These are phyloP conservation scores for Manis javanica DNA, from an alignment of 2,797 vertebrate genomes.

Conservation along the genomic window DNA sequence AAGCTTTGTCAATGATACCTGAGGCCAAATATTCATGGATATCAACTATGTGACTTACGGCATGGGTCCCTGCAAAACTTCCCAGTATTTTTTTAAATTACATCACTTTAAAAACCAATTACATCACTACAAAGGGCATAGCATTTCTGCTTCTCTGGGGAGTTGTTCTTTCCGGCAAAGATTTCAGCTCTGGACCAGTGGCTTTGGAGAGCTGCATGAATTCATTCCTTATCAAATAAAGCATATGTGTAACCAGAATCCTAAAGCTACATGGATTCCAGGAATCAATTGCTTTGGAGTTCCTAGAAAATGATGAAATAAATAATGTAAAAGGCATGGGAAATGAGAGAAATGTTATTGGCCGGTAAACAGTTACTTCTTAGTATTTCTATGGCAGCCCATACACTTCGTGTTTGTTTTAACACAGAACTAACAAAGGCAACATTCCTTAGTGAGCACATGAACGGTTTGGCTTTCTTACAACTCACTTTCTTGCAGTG, in stretches of 20 bases:
- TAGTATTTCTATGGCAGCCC: accelerated
- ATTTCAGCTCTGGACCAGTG: background rate
- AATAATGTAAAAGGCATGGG: background rate
- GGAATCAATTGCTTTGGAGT: background rate
- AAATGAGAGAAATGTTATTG: background rate
- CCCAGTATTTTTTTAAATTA: background rate
- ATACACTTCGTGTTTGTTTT: background rate
- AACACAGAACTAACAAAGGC: background rate
- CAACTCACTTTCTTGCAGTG: accelerated
- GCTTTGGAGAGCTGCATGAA: background rate
- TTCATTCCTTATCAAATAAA: slow-evolving; percentile 4
- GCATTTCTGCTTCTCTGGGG: background rate
- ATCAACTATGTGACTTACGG: no score
- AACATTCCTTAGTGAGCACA: background rate
- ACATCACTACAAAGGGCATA: background rate
- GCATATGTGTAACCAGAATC: background rate
- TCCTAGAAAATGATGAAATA: background rate
- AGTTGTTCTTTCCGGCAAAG: background rate
- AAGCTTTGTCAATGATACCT: background rate
- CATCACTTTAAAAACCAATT: background rate
- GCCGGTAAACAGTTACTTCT: background rate
- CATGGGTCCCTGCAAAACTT: background rate
- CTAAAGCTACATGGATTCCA: slow-evolving; percentile 1
- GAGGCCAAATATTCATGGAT: background rate
- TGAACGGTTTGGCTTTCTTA: background rate